phyloP scores from a whole-genome alignment of 2,113 vertebrate genomes.

The Calidris pugnax region DNA sequence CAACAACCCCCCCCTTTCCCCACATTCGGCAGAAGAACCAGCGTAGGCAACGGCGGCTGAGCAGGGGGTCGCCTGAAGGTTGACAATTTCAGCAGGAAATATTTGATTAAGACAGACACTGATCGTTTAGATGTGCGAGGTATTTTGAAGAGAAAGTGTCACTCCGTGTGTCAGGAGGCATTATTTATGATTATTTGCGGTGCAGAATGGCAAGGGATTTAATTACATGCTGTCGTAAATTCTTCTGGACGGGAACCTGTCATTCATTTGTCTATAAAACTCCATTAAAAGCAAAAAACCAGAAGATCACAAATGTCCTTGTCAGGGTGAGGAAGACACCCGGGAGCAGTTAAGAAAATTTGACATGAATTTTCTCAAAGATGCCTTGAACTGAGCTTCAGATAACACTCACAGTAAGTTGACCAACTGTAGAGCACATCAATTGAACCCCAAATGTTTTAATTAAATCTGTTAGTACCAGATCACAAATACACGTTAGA shows the following conservation, averaged over 20 bases:
- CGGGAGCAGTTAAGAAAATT: not conserved
- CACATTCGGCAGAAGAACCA: accelerated
- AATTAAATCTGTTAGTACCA: not conserved
- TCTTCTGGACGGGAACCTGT: not conserved
- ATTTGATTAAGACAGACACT: not conserved
- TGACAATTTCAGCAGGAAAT: not conserved
- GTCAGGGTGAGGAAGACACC: not conserved
- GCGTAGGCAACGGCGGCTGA: accelerated
- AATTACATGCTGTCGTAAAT: not conserved
- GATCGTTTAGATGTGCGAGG: not conserved
- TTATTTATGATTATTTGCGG: not conserved
- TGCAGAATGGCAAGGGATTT: not conserved
- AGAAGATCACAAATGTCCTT: not conserved
- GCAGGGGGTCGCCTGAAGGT: accelerated
- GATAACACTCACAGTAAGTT: not conserved
- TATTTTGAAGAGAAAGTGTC: not conserved
- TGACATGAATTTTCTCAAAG: not conserved
- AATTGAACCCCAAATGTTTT: accelerated
- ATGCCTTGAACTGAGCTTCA: not conserved
- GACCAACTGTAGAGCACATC: accelerated
- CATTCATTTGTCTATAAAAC: not conserved
- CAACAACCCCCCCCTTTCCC: too few relatives aligned
- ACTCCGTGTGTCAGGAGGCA: not conserved
- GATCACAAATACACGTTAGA: accelerated
- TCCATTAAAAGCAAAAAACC: not conserved